Percentiles rank a stretch among this genome's conserved stretches.
Conservation (phyloP, 1,140 invertebrate species). For the Phenacoccus solenopsis region DNA sequence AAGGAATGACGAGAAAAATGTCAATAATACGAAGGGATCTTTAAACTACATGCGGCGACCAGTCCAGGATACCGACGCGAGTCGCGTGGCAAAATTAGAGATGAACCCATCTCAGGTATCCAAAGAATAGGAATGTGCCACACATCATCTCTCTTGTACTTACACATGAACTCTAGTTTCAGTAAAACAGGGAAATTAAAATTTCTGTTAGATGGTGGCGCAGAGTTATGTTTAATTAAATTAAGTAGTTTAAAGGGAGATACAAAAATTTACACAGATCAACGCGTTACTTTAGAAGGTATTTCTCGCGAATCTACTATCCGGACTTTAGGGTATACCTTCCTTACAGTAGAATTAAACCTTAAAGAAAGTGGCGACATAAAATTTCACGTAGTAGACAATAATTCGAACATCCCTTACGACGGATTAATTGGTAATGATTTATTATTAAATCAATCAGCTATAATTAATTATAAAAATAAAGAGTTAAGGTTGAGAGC, state of each 20-base stretch:
- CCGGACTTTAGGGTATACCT: background rate
- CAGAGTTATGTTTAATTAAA: background rate
- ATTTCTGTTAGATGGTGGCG: conserved; percentile 5
- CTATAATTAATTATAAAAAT: no score
- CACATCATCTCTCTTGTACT: no score
- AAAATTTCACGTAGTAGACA: background rate
- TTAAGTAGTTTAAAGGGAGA: background rate
- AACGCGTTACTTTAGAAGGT: background rate
- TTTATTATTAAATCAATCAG: no score
- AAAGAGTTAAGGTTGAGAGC: no score
- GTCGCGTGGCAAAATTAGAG: no score
- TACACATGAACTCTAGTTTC: background rate
- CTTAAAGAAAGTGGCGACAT: no score
- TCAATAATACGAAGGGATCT: background rate
- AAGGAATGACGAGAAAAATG: background rate
- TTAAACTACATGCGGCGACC: background rate
- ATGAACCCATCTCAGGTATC: no score
- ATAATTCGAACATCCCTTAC: background rate
- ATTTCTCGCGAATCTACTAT: background rate
- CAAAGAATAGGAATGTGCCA: no score
- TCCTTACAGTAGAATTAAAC: background rate
- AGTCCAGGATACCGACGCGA: background rate
- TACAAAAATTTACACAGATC: background rate
- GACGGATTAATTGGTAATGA: no score
- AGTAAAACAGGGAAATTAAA: background rate